Evolutionary conservation across 1,140 invertebrate genomes (phyloP).

Genomic region (Pachypsylla venusta): DNA sequence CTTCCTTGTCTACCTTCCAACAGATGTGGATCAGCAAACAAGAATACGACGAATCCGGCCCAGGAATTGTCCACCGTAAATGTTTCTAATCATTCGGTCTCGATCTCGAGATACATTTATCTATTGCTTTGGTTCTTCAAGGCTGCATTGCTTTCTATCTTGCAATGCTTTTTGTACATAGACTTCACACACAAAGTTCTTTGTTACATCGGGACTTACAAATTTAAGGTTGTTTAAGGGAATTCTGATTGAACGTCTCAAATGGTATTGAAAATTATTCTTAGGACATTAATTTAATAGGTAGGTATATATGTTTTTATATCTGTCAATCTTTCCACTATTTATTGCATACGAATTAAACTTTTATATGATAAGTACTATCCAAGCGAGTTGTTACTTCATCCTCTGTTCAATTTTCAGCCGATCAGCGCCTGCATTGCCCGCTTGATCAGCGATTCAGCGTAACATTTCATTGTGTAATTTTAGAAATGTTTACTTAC

Average conservation of each 20-base stretch:
- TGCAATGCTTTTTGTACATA: conserved; percentile 15
- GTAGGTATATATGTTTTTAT: conserved; percentile 8
- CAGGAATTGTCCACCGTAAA: conserved; percentile 82
- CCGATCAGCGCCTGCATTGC: too few species aligned
- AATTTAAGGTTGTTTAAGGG: conserved; percentile 13
- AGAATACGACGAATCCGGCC: conserved; percentile 85
- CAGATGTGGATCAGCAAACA: conserved; percentile 85
- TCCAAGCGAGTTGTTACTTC: background rate
- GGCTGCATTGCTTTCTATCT: conserved; percentile 11
- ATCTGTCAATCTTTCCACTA: conserved; percentile 8
- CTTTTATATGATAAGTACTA: conserved; percentile 10
- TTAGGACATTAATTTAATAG: conserved; percentile 8
- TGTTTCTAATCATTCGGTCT: conserved; percentile 66
- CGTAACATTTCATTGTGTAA: too few species aligned
- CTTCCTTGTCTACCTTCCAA: conserved; percentile 67
- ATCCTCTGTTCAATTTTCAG: background rate
- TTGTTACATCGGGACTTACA: conserved; percentile 17
- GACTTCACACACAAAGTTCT: conserved; percentile 13
- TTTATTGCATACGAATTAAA: conserved; percentile 3
- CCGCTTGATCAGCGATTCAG: too few species aligned
- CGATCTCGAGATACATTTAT: background rate
- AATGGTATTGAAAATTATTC: background rate
- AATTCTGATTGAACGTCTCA: conserved; percentile 10
- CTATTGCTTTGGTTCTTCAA: conserved; percentile 17
- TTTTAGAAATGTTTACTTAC: too few species aligned